Evolutionary conservation across 2,888 invertebrate genomes (phyloP).

Genomic region (Azorinus chamasolen): DNA sequence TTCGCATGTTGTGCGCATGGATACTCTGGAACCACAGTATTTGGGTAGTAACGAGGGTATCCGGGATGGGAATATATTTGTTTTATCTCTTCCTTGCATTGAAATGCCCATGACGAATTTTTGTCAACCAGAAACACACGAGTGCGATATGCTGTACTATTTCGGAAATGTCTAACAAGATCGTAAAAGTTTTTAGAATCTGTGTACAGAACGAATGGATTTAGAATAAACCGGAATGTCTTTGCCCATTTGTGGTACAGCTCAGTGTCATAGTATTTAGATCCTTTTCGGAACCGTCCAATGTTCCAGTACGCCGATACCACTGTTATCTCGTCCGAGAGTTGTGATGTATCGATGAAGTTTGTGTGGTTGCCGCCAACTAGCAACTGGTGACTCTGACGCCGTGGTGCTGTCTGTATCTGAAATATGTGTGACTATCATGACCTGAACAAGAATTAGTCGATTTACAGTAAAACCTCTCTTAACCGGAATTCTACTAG

Average conservation of each 20-base stretch:
- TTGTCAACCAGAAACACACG: constrained; percentile 52
- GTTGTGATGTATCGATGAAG: no score
- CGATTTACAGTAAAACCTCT: no score
- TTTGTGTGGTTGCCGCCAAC: no score
- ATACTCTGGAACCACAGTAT: constrained; percentile 73
- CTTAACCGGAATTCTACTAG: no score
- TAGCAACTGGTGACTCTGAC: no score
- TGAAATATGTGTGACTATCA: no score
- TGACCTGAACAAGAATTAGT: no score
- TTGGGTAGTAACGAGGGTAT: constrained; percentile 72
- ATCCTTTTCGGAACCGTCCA: constrained; percentile 65
- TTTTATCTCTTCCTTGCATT: constrained; percentile 45
- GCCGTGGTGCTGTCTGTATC: no score
- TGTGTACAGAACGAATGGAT: constrained; percentile 69
- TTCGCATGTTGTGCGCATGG: constrained; percentile 73
- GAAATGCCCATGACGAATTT: constrained; percentile 66
- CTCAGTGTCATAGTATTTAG: neutral
- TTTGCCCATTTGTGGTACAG: constrained; percentile 57
- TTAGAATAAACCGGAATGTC: constrained; percentile 48
- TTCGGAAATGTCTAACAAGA: constrained; percentile 38
- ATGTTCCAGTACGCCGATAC: constrained; percentile 74
- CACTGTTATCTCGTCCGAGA: constrained; percentile 61
- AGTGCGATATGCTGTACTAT: constrained; percentile 34
- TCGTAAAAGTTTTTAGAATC: constrained; percentile 57
- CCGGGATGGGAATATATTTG: constrained; percentile 49